Conservation (phyloP, 2,797 vertebrate species). For the Manis crassicaudata region DNA sequence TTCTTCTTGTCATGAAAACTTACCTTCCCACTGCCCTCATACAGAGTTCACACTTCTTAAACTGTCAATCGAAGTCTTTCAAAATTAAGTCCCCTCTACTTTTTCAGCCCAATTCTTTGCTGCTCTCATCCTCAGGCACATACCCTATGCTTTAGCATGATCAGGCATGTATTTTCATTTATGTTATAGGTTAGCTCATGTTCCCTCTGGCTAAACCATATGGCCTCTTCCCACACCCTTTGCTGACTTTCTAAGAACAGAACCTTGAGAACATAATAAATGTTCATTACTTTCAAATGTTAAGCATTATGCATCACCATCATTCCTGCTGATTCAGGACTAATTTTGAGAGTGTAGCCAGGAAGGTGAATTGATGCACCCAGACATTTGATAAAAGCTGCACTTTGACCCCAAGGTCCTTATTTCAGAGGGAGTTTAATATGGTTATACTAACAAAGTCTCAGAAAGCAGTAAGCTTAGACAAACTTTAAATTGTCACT, state of each 20-base stretch:
- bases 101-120: neutral
- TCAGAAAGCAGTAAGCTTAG: neutral
- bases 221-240: neutral
- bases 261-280: constrained; percentile 41
- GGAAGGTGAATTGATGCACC: neutral
- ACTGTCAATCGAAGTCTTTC: neutral
- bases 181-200: neutral
- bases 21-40: neutral
- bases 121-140: neutral
- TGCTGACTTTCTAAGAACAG: neutral
- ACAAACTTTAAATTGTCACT: neutral
- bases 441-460: neutral
- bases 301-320: constrained; percentile 46
- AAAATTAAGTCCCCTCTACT: neutral
- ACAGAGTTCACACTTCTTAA: neutral
- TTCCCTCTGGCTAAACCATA: neutral
- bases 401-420: neutral
- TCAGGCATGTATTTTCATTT: neutral
- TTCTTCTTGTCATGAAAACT: neutral
- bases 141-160: neutral
- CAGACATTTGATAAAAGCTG: constrained; percentile 30
- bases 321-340: constrained; percentile 4
- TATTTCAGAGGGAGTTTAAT: neutral
- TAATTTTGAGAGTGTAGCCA: constrained; percentile 61
- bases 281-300: constrained; percentile 63